Evolutionary conservation across 2,888 invertebrate species (phyloP).

Genomic region (Drosophila lutescens): DNA sequence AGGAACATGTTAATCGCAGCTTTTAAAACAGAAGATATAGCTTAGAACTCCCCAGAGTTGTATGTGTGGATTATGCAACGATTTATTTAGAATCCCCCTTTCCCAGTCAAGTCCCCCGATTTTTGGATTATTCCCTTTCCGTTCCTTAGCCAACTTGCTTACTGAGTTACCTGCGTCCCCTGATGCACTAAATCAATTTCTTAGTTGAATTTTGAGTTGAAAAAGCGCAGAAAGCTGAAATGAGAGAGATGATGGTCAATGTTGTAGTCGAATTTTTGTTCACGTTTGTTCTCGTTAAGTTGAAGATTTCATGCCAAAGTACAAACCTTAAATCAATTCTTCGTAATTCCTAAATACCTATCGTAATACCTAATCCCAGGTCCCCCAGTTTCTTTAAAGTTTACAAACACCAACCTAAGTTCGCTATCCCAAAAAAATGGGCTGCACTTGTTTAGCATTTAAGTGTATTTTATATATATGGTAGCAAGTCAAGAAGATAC

Average conservation of each 20-base stretch:
- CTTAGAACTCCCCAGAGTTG: slow-evolving; percentile 41
- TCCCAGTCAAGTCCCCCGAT: background rate
- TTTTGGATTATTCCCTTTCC: slow-evolving; percentile 18
- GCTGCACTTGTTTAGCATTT: slow-evolving; percentile 73
- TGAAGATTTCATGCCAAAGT: slow-evolving; percentile 77
- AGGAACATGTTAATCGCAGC: slow-evolving; percentile 78
- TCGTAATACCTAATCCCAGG: slow-evolving; percentile 20
- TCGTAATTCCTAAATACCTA: slow-evolving; percentile 68
- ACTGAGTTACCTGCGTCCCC: slow-evolving; percentile 72
- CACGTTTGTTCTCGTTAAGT: slow-evolving; percentile 80
- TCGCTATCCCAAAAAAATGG: slow-evolving; percentile 46
- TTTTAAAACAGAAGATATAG: slow-evolving; percentile 51
- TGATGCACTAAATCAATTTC: slow-evolving; percentile 76
- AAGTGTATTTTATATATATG: slow-evolving; percentile 49
- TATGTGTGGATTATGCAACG: slow-evolving; percentile 10
- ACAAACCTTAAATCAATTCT: slow-evolving; percentile 73
- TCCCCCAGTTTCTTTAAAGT: slow-evolving; percentile 25
- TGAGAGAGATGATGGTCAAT: slow-evolving; percentile 48
- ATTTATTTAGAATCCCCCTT: background rate
- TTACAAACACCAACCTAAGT: slow-evolving; percentile 40
- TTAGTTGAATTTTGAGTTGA: slow-evolving; percentile 76
- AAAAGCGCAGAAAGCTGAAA: slow-evolving; percentile 30
- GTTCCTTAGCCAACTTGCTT: slow-evolving; percentile 70
- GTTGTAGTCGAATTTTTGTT: slow-evolving; percentile 79
- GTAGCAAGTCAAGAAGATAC: slow-evolving; percentile 57